Conservation (phyloP, 2,797 vertebrate species). For the Coranthus polyacanthus region DNA sequence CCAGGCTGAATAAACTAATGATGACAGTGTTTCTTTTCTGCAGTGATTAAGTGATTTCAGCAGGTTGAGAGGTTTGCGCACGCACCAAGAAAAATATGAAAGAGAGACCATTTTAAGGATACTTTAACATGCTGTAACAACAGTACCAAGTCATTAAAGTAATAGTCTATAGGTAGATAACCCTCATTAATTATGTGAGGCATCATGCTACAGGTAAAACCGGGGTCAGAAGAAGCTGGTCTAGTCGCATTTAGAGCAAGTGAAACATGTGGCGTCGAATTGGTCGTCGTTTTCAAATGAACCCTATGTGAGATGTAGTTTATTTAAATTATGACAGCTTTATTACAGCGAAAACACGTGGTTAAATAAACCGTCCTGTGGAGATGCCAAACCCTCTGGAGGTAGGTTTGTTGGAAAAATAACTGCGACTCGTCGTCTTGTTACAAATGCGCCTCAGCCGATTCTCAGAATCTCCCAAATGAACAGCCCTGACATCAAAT, state of each 20-base stretch:
- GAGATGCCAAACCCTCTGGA: conserved; percentile 18
- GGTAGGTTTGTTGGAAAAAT: conserved; percentile 54
- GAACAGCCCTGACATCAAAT: conserved; percentile 69
- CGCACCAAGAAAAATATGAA: too few relatives aligned
- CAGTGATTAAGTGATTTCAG: conserved; percentile 66
- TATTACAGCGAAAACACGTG: too few relatives aligned
- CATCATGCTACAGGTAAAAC: conserved; percentile 57
- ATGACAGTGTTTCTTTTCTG: conserved; percentile 52
- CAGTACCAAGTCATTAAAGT: conserved; percentile 10
- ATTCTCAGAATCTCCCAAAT: conserved; percentile 65
- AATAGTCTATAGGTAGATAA: conserved; percentile 6
- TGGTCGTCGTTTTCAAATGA: too few relatives aligned
- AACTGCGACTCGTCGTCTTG: conserved; percentile 60
- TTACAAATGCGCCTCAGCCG: conserved; percentile 69
- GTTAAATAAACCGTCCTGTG: too few relatives aligned
- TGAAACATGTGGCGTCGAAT: too few relatives aligned
- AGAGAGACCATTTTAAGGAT: conserved; percentile 10
- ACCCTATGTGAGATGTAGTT: too few relatives aligned
- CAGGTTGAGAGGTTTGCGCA: conserved; percentile 44
- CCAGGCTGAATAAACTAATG: conserved; percentile 55
- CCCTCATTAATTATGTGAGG: conserved; percentile 33
- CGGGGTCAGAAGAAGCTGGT: conserved; percentile 35
- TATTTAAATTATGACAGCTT: too few relatives aligned
- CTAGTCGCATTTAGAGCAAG: not conserved
- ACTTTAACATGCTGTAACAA: conserved; percentile 55